Percentiles rank a stretch among this genome's conserved stretches.
Conservation (phyloP, 1,140 invertebrate genomes). For the Drosophila trapezifrons region DNA sequence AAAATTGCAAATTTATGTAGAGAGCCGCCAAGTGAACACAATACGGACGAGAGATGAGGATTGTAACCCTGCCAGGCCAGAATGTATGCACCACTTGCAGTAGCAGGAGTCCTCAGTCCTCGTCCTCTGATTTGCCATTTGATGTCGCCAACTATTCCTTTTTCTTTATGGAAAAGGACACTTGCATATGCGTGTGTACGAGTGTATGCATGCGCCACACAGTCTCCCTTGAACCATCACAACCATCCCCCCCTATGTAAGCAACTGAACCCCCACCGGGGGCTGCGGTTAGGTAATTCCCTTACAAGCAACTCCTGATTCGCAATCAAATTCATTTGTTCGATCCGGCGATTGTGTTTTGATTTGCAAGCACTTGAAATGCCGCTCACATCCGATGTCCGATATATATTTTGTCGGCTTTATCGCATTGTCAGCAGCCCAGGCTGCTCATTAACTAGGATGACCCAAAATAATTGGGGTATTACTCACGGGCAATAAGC, state of each 20-base stretch:
- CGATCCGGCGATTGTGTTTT: conserved; percentile 55
- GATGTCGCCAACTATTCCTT: conserved; percentile 35
- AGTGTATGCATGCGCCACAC: conserved; percentile 39
- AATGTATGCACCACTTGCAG: conserved; percentile 48
- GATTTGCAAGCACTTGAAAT: conserved; percentile 52
- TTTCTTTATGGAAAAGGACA: background rate
- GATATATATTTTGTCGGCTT: conserved; percentile 5
- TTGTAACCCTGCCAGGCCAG: conserved; percentile 48
- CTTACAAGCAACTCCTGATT: conserved; percentile 52
- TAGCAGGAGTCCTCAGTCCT: background rate
- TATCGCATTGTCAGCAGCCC: conserved; percentile 30
- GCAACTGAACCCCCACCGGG: background rate
- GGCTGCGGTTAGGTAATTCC: conserved; percentile 49
- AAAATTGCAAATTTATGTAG: conserved; percentile 82
- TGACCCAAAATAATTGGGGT: conserved; percentile 41
- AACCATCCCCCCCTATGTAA: background rate
- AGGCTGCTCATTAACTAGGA: conserved; percentile 33
- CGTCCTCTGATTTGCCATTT: conserved; percentile 2
- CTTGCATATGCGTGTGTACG: background rate
- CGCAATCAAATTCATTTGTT: conserved; percentile 62
- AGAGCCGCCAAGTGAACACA: conserved; percentile 52
- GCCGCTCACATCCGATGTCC: conserved; percentile 33
- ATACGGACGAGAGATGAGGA: background rate
- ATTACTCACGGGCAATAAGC: conserved; percentile 31
- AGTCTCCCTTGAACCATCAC: background rate